Conservation (phyloP, 2,888 invertebrate genomes). For the Brachyptera putata region DNA sequence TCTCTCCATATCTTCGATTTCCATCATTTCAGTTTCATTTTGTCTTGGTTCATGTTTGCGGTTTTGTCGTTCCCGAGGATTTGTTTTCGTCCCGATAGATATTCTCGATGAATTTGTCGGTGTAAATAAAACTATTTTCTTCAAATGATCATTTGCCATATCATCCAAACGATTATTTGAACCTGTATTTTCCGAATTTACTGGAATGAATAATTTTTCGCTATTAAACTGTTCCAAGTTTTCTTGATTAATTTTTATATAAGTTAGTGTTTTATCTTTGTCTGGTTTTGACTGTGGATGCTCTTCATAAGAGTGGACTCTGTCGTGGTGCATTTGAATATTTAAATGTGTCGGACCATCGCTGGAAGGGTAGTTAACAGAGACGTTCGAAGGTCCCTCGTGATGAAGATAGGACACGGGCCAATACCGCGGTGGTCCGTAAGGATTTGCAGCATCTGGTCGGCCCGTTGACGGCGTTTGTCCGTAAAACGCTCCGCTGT, state of each 20-base stretch:
- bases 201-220: neutral
- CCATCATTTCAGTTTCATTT: too few species aligned
- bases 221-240: neutral
- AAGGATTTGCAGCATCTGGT: constrained; percentile 1
- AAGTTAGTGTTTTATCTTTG: too few species aligned
- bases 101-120: neutral
- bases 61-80: neutral
- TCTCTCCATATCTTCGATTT: neutral
- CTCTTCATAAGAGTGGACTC: too few species aligned
- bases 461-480: constrained; percentile 29
- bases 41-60: neutral
- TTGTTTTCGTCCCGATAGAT: neutral
- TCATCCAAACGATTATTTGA: neutral
- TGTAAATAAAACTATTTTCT: neutral
- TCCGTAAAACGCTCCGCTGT: constrained; percentile 38
- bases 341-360: too few species aligned
- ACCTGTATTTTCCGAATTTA: neutral
- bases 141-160: neutral
- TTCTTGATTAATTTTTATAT: neutral
- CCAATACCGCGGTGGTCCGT: constrained; percentile 51
- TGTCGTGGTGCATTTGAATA: too few species aligned
- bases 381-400: constrained; percentile 71
- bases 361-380: too few species aligned
- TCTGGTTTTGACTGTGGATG: too few species aligned
- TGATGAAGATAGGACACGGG: constrained; percentile 79